Percentiles rank a stretch among this genome's conserved stretches.
Conservation (phyloP, 2,888 invertebrate genomes). For the Graphium colonna region DNA sequence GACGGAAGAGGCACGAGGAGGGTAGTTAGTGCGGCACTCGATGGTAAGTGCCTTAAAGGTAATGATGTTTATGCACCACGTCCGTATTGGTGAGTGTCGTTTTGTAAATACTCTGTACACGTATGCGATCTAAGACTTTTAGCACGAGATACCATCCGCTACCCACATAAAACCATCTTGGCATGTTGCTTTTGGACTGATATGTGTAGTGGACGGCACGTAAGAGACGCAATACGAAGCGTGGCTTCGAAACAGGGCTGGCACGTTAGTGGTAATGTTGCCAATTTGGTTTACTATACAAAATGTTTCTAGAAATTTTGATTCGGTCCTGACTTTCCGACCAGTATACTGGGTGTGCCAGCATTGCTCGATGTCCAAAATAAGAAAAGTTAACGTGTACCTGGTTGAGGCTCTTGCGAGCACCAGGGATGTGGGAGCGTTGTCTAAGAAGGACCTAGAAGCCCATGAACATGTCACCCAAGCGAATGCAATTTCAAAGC, state of each 20-base stretch:
- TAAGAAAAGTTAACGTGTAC: conserved; percentile 32
- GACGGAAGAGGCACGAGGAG: not conserved
- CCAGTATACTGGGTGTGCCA: conserved; percentile 30
- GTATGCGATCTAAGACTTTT: not conserved
- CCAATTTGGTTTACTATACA: conserved; percentile 5
- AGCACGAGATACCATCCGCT: not conserved
- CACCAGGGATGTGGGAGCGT: conserved; percentile 36
- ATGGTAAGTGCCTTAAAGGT: not conserved
- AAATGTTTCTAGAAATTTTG: not conserved
- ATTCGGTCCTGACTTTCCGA: not conserved
- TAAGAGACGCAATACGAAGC: not conserved
- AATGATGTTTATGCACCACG: not conserved
- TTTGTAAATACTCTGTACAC: not conserved
- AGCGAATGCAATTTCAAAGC: conserved; percentile 18
- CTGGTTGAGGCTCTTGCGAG: conserved; percentile 38
- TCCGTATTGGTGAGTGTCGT: not conserved
- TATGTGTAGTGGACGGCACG: conserved; percentile 7
- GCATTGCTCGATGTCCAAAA: conserved; percentile 32
- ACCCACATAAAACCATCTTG: not conserved
- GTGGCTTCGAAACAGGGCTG: conserved; percentile 5
- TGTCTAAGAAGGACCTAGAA: conserved; percentile 42
- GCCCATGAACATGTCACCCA: conserved; percentile 31
- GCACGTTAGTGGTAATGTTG: too few relatives aligned
- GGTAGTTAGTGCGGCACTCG: not conserved
- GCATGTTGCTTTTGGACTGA: not conserved